Conservation (phyloP, 1,140 invertebrate species). For the Elysia chlorotica region DNA sequence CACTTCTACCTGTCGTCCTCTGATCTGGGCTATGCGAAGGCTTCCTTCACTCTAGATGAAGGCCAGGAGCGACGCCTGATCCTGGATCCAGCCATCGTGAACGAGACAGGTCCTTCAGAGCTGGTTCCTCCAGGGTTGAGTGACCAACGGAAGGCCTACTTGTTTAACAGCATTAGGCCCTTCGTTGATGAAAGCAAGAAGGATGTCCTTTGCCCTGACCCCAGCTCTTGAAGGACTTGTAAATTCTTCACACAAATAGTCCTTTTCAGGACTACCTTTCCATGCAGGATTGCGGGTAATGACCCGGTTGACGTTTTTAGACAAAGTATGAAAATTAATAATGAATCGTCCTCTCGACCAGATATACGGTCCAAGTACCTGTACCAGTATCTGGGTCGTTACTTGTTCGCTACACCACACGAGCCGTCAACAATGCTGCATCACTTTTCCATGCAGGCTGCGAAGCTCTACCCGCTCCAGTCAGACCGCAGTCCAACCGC, state of each 20-base stretch:
- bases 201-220: not conserved
- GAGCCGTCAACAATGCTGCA: too few species aligned
- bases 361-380: too few species aligned
- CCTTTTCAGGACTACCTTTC: not conserved
- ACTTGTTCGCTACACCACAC: too few species aligned
- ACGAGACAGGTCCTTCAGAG: not conserved
- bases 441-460: too few species aligned
- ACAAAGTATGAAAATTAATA: too few species aligned
- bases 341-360: too few species aligned
- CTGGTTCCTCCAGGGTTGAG: not conserved
- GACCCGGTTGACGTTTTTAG: too few species aligned
- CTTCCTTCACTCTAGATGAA: not conserved
- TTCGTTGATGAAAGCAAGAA: not conserved
- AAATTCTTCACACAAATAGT: not conserved
- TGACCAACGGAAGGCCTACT: not conserved
- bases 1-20: conserved; percentile 44
- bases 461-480: too few species aligned
- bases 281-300: too few species aligned
- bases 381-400: too few species aligned
- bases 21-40: not conserved
- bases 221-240: too few species aligned
- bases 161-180: not conserved
- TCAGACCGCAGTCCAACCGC: too few species aligned
- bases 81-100: not conserved
- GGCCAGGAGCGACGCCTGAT: not conserved